Evolutionary conservation across 1,140 invertebrate genomes (phyloP).

Genomic region (Papilio glaucus): DNA sequence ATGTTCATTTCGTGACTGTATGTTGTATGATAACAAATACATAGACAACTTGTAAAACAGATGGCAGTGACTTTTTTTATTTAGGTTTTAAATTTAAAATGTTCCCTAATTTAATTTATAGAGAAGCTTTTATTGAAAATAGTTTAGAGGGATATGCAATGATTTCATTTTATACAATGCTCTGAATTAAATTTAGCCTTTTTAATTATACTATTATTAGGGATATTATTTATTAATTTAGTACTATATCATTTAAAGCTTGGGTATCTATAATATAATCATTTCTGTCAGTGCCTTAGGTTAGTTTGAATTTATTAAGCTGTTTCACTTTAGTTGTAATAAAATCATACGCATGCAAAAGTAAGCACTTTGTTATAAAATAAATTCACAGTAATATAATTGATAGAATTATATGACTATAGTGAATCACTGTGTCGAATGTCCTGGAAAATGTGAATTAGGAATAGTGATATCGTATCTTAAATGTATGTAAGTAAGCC

Average conservation of each 20-base stretch:
- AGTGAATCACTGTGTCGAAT: conserved; percentile 69
- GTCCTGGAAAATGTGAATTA: conserved; percentile 62
- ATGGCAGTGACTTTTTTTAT: conserved; percentile 32
- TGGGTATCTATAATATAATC: conserved; percentile 73
- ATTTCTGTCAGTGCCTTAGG: conserved; percentile 75
- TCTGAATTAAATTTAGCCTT: conserved; percentile 61
- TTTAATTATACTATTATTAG: conserved; percentile 64
- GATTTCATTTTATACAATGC: conserved; percentile 45
- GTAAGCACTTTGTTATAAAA: conserved; percentile 49
- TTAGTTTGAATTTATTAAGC: conserved; percentile 65
- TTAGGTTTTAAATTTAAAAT: conserved; percentile 11
- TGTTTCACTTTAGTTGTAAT: conserved; percentile 63
- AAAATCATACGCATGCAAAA: conserved; percentile 60
- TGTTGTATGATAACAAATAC: neutral
- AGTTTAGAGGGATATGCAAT: conserved; percentile 12
- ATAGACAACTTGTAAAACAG: neutral
- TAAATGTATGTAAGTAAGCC: conserved; percentile 69
- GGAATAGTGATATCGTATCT: conserved; percentile 60
- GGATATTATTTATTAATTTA: conserved; percentile 75
- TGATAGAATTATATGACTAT: conserved; percentile 45
- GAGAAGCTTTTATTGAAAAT: conserved; percentile 9
- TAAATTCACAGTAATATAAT: conserved; percentile 39
- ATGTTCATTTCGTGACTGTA: neutral
- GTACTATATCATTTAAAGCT: conserved; percentile 71
- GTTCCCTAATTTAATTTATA: conserved; percentile 27